Base-by-base conservation (phyloP, 2,888 invertebrate genomes). In the Keiferia lycopersicella region DNA sequence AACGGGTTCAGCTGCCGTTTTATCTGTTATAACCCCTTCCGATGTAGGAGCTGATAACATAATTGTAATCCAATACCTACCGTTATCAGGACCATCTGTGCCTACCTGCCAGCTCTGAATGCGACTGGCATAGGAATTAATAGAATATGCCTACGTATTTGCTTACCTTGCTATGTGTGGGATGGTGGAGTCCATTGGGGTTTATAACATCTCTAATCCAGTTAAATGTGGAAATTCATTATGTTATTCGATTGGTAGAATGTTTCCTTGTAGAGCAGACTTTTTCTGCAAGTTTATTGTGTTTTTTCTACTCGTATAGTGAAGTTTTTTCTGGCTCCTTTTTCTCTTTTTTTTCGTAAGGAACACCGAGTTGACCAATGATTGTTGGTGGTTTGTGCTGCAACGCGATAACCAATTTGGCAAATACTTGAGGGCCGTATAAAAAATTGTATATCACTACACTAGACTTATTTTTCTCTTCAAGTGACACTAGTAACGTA, bases 21-120 rank as follows among this genome's bases (percentile, higher is more conserved):
- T 86, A 87, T 87, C 86, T 71, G 72, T 79, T 75, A 83, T 85
- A 85, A 87, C 78, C 78, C 79, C 74, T 72, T 72, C 77, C 74
- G 86, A 88, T 89, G 83, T 80, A 75, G 77, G 73, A 72, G 69
- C 76, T 77, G 88, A 88, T 88, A 87, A 84, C 84, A 82, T 87
- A 86, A 85, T 86, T 87, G 88, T 86, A 86, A 88, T 87, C 78
- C 83, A 84, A 87, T 87, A 86, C 79, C 77, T 87, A 86, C 79
- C 77, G 78, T 79, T 83, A 83, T 83, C 83, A 73, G 71, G 71
- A 74, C 73, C 77, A 80, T 82, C 81, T 73, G 69, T 71, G 62
- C 53, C 62, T 81, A 80, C 77, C 78, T 79, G 78, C 71, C 74
- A 73, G 62, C 45, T 64, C 60, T 51, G 65, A 39, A 60, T 62